These are phyloP conservation scores for Cancer borealis DNA, from an alignment of 2,888 invertebrate species.

Conservation along the genomic window DNA sequence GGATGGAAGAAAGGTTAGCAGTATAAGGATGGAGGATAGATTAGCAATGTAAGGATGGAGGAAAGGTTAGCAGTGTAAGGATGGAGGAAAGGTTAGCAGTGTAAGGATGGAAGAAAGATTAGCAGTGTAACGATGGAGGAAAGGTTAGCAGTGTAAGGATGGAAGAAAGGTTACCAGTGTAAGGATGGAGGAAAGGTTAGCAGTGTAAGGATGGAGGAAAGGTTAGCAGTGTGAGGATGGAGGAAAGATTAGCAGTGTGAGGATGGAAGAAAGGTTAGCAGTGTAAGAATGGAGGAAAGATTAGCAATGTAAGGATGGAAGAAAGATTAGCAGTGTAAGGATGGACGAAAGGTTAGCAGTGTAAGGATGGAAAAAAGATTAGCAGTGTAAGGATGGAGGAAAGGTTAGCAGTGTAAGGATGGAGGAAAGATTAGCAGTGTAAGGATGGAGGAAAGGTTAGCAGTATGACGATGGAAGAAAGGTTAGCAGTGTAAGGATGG, in stretches of 20 bases:
- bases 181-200: background rate
- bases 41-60: too few species aligned
- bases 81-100: background rate
- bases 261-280: too few species aligned
- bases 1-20: constrained; percentile 23
- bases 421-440: background rate
- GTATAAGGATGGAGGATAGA: too few species aligned
- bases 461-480: too few species aligned
- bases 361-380: too few species aligned
- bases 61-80: background rate
- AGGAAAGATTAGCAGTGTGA: too few species aligned
- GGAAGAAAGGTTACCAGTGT: background rate
- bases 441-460: constrained; percentile 8
- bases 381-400: background rate
- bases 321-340: background rate
- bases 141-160: too few species aligned
- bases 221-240: background rate
- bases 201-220: background rate
- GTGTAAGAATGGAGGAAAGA: background rate
- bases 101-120: background rate
- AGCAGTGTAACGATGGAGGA: background rate
- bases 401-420: background rate
- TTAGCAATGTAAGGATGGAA: background rate
- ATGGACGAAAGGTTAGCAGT: background rate
- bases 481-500: background rate